These are phyloP conservation scores for Ophiothrix spiculata DNA, from an alignment of 35 echinoderm and acorn worm species.

Conservation along the genomic window DNA sequence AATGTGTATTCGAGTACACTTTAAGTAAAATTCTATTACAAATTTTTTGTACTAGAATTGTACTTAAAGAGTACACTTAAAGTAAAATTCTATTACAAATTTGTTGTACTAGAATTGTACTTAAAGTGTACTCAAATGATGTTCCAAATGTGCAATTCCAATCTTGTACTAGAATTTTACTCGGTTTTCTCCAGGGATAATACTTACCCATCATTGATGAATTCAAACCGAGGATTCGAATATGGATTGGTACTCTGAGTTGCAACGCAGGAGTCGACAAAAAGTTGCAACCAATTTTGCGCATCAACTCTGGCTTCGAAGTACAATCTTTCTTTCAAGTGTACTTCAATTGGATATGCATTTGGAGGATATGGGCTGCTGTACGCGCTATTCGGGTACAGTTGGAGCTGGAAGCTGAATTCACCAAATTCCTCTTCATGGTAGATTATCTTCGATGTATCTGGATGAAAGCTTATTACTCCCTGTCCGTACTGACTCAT, in stretches of 20 bases:
- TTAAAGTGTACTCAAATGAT: too few relatives aligned
- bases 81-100: too few relatives aligned
- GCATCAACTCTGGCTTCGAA: constrained; percentile 8
- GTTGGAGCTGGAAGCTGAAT: constrained; percentile 3
- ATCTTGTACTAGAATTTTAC: too few relatives aligned
- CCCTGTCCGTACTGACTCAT: not conserved
- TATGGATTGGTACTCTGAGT: not conserved
- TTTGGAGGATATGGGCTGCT: not conserved
- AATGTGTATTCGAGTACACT: too few relatives aligned
- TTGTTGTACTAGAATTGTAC: too few relatives aligned
- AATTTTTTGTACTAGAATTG: too few relatives aligned
- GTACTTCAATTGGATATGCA: not conserved
- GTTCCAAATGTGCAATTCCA: too few relatives aligned
- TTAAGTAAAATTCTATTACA: too few relatives aligned
- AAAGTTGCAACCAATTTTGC: not conserved
- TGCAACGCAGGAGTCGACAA: not conserved
- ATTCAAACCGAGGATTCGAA: too few relatives aligned
- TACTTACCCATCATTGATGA: too few relatives aligned
- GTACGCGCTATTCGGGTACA: constrained; percentile 7
- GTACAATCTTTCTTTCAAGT: not conserved
- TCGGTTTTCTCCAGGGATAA: too few relatives aligned
- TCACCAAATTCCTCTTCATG: constrained; percentile 25
- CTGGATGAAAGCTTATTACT: constrained; percentile 7
- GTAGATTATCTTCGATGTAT: constrained; percentile 7
- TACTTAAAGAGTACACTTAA: too few relatives aligned